Base-by-base conservation (phyloP, 2,888 invertebrate species). In the Tipula confusa region DNA sequence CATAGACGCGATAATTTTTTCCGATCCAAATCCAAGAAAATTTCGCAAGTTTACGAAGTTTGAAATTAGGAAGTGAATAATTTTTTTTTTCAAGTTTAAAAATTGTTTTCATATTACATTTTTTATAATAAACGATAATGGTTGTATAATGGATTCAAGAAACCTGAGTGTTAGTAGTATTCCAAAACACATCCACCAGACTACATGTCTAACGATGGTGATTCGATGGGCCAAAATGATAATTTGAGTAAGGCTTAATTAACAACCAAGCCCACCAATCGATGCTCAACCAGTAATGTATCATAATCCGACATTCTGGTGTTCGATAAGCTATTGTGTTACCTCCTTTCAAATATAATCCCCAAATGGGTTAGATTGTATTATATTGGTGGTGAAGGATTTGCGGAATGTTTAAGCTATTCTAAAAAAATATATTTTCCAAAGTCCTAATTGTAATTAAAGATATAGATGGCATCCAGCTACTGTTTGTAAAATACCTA, bases 401-500 rank as follows among this genome's bases (percentile, higher is more conserved):
- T 98, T 91, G 98, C 98, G 1, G 98, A 99, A 89, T 98, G 98
- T 89, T 92, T 98, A 85, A 97, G 97, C 88, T 98, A 98, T 90
- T 97, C 97, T n/a, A n/a, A n/a, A n/a, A n/a, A 29, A 96, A 98
- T 85, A 98, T 99, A 87, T 99, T 99, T 90, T 99, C 43, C 99
- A 99, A 91, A 97, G 97, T 87, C 97, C 98, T 1, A 99, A 98
- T 91, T 98, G 98, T 89, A 99, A 99, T 91, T 97, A 98, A 90
- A 94, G 98, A 86, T 98, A 98, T 88, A 98, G 98, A 80, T 99
- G 98, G 98, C 98, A 99, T 91, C 98, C 98, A 82, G 98, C 98
- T 84, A 99, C 98, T 80, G 99, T 99, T 83, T 98, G 98, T 91
- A 99, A 99, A 91, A 98, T 99, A 91, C 98, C 98, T 82, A 98